Evolutionary conservation across 2,113 vertebrate genomes (phyloP), one percentile per base, ranked within the genome.

Genomic region (Cyprinus carpio): DNA sequence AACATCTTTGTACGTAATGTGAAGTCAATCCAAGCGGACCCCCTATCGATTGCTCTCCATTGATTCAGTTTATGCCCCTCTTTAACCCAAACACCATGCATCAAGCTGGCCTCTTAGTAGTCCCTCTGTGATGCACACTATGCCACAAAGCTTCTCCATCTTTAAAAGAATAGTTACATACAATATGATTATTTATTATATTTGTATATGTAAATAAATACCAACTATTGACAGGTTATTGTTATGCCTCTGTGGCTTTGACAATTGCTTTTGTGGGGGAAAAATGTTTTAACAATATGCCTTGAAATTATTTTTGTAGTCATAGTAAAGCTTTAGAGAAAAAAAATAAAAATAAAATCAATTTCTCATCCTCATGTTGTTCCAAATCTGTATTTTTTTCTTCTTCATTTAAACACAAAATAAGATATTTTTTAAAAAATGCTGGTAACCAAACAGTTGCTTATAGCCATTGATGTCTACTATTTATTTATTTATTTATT

Each of bases 11-110:
- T 25, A 46, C 15, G 12, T 74, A 46, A 46, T 46, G 71, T n/a
- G 27, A 46, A 27, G 71, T 74, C n/a, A n/a, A 25, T 43, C 71
- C 13, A 6, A 46, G 13, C 40, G 25, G 71, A 74, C 23, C 71
- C 71, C 34, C 23, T 2, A 74, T 74, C 23, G 40, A 74, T 25
- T 74, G 12, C 71, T 23, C 71, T 74, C 6, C 23, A 74, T 74
- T 74, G 71, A 74, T 74, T 74, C 43, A 13, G n/a, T 5, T 65
- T 65, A 5, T 64, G 62, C 71, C 40, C 23, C 12, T 25, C 5
- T 74, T 74, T 46, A 74, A 46, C 71, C 40, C 49, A 75, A 75
- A 75, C 71, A 27, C 40, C 4, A 46, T 49, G 46, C 23, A 75
- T 75, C 40, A 49, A 25, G n/a, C 40, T 46, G 71, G 71, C n/a